A percentile compares a stretch with the other conserved stretches of the same genome.
Conservation (phyloP, 1,140 invertebrate species). For the Gonatopus flavifemur region DNA sequence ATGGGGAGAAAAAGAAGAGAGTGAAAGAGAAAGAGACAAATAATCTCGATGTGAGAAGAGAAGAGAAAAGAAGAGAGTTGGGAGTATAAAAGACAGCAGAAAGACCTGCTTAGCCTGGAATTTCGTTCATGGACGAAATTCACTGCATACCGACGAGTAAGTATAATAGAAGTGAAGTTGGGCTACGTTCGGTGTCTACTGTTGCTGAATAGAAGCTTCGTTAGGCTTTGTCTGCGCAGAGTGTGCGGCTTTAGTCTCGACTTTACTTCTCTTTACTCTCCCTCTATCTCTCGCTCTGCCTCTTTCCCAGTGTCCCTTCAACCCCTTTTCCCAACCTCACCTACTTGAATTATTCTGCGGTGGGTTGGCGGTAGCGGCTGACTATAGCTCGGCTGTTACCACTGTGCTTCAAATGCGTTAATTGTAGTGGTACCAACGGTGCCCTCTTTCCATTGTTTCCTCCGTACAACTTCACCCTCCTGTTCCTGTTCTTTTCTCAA, state of each 20-base stretch:
- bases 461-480: too few relatives aligned
- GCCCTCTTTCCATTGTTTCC: too few relatives aligned
- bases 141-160: slow-evolving; percentile 30
- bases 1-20: background rate
- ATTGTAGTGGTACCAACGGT: slow-evolving; percentile 4
- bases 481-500: too few relatives aligned
- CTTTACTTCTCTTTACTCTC: slow-evolving; percentile 5
- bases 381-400: slow-evolving; percentile 10
- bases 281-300: slow-evolving; percentile 17
- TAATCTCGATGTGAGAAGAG: slow-evolving; percentile 2
- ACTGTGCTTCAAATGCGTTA: slow-evolving; percentile 13
- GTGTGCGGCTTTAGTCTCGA: slow-evolving; percentile 21
- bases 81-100: slow-evolving; percentile 4
- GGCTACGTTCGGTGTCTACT: slow-evolving; percentile 33
- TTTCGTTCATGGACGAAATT: slow-evolving; percentile 37
- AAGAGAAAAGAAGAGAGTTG: background rate
- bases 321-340: slow-evolving; percentile 11
- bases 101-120: slow-evolving; percentile 29
- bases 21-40: too few relatives aligned
- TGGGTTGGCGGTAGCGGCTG: slow-evolving; percentile 9
- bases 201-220: slow-evolving; percentile 40
- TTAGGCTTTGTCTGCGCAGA: slow-evolving; percentile 39
- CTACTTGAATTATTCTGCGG: slow-evolving; percentile 16
- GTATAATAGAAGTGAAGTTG: slow-evolving; percentile 39
- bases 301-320: background rate